Percentiles rank a stretch among this genome's conserved stretches.
Evolutionary conservation across 2,797 vertebrate genomes (phyloP).

Genomic region (Sphaeramia orbicularis): DNA sequence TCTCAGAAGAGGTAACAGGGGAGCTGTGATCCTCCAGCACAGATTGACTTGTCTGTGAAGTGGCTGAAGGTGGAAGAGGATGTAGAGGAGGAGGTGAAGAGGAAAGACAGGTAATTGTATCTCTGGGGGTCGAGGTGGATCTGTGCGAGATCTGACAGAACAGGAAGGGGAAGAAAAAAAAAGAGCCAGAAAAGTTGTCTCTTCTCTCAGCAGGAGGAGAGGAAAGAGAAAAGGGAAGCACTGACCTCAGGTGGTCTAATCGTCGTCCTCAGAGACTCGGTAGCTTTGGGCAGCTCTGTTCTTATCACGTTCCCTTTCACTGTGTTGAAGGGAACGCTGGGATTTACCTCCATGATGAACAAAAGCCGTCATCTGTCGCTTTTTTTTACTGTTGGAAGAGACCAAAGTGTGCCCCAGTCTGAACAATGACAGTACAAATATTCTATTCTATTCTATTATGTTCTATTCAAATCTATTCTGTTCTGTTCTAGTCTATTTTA

Average conservation of each 20-base stretch:
- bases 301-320: no score
- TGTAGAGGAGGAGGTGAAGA: slow-evolving; percentile 31
- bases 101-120: slow-evolving; percentile 64
- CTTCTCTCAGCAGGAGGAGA: slow-evolving; percentile 38
- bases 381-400: no score
- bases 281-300: slow-evolving; percentile 19
- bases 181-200: slow-evolving; percentile 21
- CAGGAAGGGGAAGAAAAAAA: not conserved
- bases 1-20: not conserved
- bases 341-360: no score
- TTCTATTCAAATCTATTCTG: no score
- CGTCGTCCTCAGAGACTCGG: slow-evolving; percentile 33
- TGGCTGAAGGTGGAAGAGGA: slow-evolving; percentile 23
- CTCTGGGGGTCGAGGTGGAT: slow-evolving; percentile 48
- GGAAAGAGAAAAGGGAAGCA: slow-evolving; percentile 27
- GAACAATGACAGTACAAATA: no score
- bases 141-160: slow-evolving; percentile 45
- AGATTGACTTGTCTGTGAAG: slow-evolving; percentile 47
- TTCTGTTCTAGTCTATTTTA: no score
- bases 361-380: no score
- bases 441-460: no score
- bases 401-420: no score
- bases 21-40: slow-evolving; percentile 37
- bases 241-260: slow-evolving; percentile 56
- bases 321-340: no score